phyloP scores from a whole-genome alignment of 2,888 invertebrate species.

The Oligia fasciuncula region DNA sequence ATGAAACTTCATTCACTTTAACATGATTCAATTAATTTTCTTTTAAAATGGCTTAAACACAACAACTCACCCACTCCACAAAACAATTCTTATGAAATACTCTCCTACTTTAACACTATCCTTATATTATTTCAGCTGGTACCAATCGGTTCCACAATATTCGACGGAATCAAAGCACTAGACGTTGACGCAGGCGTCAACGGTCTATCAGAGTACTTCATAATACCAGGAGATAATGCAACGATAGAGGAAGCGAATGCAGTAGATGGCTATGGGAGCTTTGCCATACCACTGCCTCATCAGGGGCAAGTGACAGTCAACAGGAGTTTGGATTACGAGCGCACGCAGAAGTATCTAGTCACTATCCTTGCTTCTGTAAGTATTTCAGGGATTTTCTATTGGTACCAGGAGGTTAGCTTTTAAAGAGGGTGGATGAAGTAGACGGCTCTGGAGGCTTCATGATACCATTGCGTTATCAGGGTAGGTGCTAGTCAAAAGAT shows the following conservation, averaged over 20 bases:
- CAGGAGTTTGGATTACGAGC: constrained; percentile 96
- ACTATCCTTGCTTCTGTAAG: constrained; percentile 97
- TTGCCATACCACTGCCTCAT: constrained; percentile 96
- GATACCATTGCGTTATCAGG: background rate
- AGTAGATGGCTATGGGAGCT: constrained; percentile 94
- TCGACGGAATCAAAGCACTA: constrained; percentile 94
- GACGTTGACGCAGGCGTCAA: constrained; percentile 97
- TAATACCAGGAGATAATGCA: constrained; percentile 91
- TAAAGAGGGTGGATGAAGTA: background rate
- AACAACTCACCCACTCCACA: background rate
- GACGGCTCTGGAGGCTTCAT: background rate
- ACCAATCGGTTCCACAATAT: constrained; percentile 96
- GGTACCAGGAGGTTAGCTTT: background rate
- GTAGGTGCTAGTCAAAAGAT: background rate
- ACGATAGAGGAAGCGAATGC: constrained; percentile 88
- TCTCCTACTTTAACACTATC: background rate
- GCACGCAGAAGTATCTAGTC: constrained; percentile 95
- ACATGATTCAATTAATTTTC: background rate
- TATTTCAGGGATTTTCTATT: constrained; percentile 64
- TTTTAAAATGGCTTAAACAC: background rate
- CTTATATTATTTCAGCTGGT: constrained; percentile 91
- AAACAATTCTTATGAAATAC: background rate
- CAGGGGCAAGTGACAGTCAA: constrained; percentile 97
- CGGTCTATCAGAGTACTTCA: constrained; percentile 96
- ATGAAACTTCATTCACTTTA: background rate